These are phyloP conservation scores for Trachythela sp. DNA, from an alignment of 64 coral and sea anemone genomes.

Conservation along the genomic window DNA sequence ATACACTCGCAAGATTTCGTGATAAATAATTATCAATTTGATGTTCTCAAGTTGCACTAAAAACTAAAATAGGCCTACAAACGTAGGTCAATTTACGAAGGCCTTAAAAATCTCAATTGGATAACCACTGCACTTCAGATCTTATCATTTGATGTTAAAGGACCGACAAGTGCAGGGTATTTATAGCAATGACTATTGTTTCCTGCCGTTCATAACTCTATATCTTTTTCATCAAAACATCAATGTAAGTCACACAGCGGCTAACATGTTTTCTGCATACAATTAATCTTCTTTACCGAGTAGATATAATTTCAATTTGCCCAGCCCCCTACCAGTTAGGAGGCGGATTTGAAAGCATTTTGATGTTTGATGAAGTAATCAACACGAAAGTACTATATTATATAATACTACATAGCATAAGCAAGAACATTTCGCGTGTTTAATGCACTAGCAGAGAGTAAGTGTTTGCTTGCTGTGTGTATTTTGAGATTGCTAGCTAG, in stretches of 20 bases:
- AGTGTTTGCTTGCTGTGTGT: conserved; percentile 5
- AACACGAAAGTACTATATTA: neutral
- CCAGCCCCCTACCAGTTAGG: conserved; percentile 1
- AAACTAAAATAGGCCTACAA: too few relatives aligned
- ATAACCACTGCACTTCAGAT: conserved; percentile 1
- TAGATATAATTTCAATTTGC: conserved; percentile 25
- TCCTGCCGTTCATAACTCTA: conserved; percentile 15
- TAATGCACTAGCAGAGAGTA: neutral
- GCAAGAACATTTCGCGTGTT: neutral
- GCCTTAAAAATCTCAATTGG: conserved; percentile 24
- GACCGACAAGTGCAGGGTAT: neutral
- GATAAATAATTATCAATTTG: conserved; percentile 21
- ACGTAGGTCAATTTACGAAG: conserved; percentile 23
- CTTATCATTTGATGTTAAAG: neutral
- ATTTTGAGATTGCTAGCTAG: neutral
- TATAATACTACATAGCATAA: neutral
- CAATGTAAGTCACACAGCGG: neutral
- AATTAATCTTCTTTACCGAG: conserved; percentile 22
- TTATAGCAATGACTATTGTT: neutral
- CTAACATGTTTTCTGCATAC: neutral
- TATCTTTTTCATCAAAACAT: neutral
- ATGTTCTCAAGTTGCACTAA: neutral
- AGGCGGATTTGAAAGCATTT: conserved; percentile 7
- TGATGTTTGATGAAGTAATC: neutral
- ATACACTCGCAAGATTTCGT: neutral